Base-by-base conservation (phyloP, 2,888 invertebrate species). In the Diarsia brunnea region DNA sequence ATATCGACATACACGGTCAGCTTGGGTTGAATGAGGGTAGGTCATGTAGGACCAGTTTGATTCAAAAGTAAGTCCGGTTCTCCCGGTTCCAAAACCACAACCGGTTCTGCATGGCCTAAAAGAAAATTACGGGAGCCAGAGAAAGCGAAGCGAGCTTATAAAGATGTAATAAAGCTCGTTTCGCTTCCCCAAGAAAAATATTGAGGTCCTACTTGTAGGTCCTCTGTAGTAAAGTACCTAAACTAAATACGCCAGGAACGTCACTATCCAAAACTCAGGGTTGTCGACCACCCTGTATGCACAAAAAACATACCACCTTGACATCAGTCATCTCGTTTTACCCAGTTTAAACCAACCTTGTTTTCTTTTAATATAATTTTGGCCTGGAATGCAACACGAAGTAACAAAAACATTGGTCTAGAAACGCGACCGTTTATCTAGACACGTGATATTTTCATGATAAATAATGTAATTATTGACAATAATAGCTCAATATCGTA, bases 311-410 rank as follows among this genome's bases (percentile, higher is more conserved):
- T 38, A 21, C 24, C 8, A 55, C 78, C 80, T 82, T 78, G 80
- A 78, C 65, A 72, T 69, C n/a, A 7, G 45, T 53, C 21, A 49
- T 55, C 45, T 31, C 49, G 14, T 21, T 19, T 71, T 68, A 81
- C 77, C 45, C 49, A 78, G 27, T 51, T 77, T 51, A 55, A 60
- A 43, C 11, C 51, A 38, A 51, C 73, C 78, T 81, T 45, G 78
- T 61, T 66, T 51, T 70, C 27, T 82, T 78, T 76, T 66, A 65
- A 67, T 19, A 14, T 55, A 24, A 49, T 58, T 74, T 78, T 67
- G 45, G 19, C 11, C 49, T 75, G 51, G 24, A 76, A 76, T 76
- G 61, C 51, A 75, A 14, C 8, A 27, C 4, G 27, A 31, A 24
- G 31, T 16, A 43, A 64, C 31, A 55, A 73, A 71, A 73, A 64